Evolutionary conservation across 2,797 vertebrate species (phyloP), one percentile per base, ranked within the genome.

Genomic region (Micropoecilia bifurca): DNA sequence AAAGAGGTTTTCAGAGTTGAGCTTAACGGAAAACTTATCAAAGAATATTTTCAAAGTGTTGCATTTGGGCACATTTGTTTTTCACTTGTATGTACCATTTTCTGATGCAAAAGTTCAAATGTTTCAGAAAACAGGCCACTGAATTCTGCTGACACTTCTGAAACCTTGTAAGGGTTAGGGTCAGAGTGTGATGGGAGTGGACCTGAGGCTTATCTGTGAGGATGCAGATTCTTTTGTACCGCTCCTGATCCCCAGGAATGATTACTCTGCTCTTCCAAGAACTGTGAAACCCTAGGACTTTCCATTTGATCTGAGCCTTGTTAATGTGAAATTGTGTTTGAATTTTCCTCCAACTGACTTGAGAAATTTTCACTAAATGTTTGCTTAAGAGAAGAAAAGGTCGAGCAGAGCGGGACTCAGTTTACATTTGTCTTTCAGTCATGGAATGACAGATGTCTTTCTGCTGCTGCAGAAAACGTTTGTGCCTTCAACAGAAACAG

Each of bases 321-420:
- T 80, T 78, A 77, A 61, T 71, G 75, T 33, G 46, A 66, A 72
- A 82, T 76, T 82, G 84, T 91, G 85, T 91, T 88, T 88, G 80
- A 85, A 63, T 90, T 90, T 89, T 90, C 83, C 88, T 89, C 89
- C 83, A 87, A 77, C 84, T 88, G 80, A 85, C 71, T 81, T 79
- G 80, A 87, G 75, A 74, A 88, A 75, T 90, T 92, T 93, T 91
- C 90, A 90, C 85, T 86, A 66, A 86, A 79, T 85, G 83, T 90
- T 91, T 90, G 81, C 82, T 87, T 78, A 83, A 84, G 76, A 85
- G 79, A 86, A 76, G 77, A 87, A 89, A 92, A 85, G 88, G 87
- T 90, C 88, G 87, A 75, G 81, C 75, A 77, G 53, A 75, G 81
- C 80, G 46, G 41, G 81, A 80, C 80, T 86, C 72, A 33, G n/a